Evolutionary conservation across 2,888 invertebrate genomes (phyloP), one percentile per base, ranked within the genome.

Genomic region (Exephanes ischioxanthus): DNA sequence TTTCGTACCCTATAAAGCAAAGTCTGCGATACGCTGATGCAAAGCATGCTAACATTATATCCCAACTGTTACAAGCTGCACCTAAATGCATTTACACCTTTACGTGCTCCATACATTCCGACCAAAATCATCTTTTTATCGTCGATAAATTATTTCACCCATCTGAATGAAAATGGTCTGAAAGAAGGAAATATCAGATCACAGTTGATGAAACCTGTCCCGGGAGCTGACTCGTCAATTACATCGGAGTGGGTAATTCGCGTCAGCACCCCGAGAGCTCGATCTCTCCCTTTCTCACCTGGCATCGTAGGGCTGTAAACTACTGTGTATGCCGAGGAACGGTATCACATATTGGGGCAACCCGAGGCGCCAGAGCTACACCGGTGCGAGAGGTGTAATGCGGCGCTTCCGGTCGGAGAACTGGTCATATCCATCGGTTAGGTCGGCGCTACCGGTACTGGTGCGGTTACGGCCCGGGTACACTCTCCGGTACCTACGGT

Each of bases 371-470:
- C 48, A 22, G 33, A 63, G 33, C 2, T 48, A 51, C 61, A 61
- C 41, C 45, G 33, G 48, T 1, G 26, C 26, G 45, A 11, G 45
- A 73, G 41, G 61, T 73, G 26, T 73, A 73, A 73, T 61, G 45
- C 26, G 14, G n/a, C 63, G 19, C 66, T 75, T 75, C 75, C 63
- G 75, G 26, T 7, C 41, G 68, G 30, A 19, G 58, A 61, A 76
- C 75, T 19, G 51, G 77, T 81, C 73, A 72, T 33, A 81, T 77
- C 55, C 77, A 68, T 58, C 67, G 55, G 33, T 19, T 61, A 51
- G 63, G 73, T 78, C 30, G 41, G 1, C 41, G 61, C 37, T 55
- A 48, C 67, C 33, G 70, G 66, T 33, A 33, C 30, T 11, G 63
- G 51, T 75, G 30, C 75, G 72, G 76, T 71, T 82, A 45, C 67